These are phyloP conservation scores for Sipunculus nudus DNA, from an alignment of 2,888 invertebrate genomes.

Conservation along the genomic window DNA sequence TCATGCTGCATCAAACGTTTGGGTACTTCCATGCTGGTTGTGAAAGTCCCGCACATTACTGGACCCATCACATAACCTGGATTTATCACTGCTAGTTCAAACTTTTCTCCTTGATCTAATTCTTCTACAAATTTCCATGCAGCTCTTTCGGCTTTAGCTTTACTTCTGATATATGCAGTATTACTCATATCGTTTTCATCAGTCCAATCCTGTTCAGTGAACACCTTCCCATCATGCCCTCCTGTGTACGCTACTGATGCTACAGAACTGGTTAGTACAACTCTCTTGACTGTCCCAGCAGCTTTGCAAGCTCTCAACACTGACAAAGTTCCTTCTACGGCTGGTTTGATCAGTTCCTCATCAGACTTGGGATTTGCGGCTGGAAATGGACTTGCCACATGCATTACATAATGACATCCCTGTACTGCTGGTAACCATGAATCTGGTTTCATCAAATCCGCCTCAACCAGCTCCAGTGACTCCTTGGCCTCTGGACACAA, in stretches of 20 bases:
- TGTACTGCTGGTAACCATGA: constrained; percentile 67
- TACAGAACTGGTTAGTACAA: constrained; percentile 69
- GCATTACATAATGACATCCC: constrained; percentile 67
- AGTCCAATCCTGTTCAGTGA: constrained; percentile 29
- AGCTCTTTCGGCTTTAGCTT: constrained; percentile 69
- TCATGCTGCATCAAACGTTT: constrained; percentile 55
- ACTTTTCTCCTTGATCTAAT: no score
- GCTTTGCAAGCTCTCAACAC: constrained; percentile 68
- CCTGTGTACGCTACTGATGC: constrained; percentile 65
- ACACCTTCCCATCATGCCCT: constrained; percentile 32
- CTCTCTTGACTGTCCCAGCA: constrained; percentile 67
- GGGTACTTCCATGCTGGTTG: constrained; percentile 53
- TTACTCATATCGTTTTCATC: constrained; percentile 45
- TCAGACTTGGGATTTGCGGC: constrained; percentile 60
- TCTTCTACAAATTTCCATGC: constrained; percentile 70
- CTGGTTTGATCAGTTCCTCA: constrained; percentile 66
- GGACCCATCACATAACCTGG: constrained; percentile 70
- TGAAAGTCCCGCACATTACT: constrained; percentile 38
- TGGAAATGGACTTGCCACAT: constrained; percentile 68
- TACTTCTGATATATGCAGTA: constrained; percentile 67
- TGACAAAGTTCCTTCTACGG: constrained; percentile 68
- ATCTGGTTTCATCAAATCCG: constrained; percentile 67
- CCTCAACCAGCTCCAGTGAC: constrained; percentile 68
- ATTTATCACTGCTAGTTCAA: constrained; percentile 69
- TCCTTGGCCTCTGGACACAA: constrained; percentile 64